Base-by-base conservation (phyloP, 2,888 invertebrate genomes). In the Agriotes lineatus region DNA sequence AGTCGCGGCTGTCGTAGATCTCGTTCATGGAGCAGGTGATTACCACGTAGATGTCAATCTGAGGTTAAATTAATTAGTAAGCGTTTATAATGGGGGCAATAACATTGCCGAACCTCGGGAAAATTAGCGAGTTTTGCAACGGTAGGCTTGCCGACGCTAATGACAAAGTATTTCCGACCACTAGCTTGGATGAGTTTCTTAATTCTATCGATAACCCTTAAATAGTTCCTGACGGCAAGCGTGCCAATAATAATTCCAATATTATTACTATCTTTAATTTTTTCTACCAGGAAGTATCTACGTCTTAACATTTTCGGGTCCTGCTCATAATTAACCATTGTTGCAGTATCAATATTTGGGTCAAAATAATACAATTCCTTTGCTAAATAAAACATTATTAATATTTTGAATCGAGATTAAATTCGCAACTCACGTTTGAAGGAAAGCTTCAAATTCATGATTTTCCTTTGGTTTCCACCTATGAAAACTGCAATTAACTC, bases 41-140 rank as follows among this genome's bases (percentile, higher is more conserved):
- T 78, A 96, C 88, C 0, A 97, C 94, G 85, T 95, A 99, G 44
- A 94, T 90, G 79, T 99, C 97, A 72, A 99, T 92, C 90, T 94
- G 84, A 33, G 86, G 84, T 37, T 39, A 45, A 14, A 0, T 9
- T 12, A 30, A 25, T 12, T 14, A n/a, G 4, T 42, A 52, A 70
- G 37, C 19, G 7, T 14, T 22, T 12, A n/a, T n/a, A n/a, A n/a
- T n/a, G n/a, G 2, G 9, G 2, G 9, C 9, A 48, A 25, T 48
- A 10, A 16, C 33, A 71, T n/a, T n/a, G n/a, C n/a, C 79, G 80
- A 83, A 92, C 92, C 86, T 96, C 95, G 62, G 93, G 91, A 83
- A 98, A 97, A 85, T 99, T 99, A 0, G 97, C 96, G 69, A 99
- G 85, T 84, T 99, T 99, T 0, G 96, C 93, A 9, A 95, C 93